phyloP scores from a whole-genome alignment of 2,113 vertebrate genomes.

The Leptodactylus fuscus region DNA sequence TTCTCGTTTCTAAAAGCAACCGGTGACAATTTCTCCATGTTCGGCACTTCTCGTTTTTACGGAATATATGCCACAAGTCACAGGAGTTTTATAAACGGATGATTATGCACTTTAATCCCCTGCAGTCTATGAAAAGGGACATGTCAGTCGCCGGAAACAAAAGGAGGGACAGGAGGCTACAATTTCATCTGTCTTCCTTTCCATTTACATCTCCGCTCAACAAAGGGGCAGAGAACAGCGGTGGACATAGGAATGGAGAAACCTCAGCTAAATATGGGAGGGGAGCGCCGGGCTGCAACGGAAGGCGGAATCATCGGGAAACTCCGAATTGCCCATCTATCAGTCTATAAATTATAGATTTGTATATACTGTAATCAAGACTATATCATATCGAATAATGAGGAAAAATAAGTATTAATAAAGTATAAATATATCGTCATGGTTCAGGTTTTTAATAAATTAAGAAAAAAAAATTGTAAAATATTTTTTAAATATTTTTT shows the following conservation, averaged over 20 bases:
- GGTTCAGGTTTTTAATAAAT: no score
- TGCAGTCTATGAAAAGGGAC: not conserved
- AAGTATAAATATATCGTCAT: no score
- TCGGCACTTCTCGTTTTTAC: not conserved
- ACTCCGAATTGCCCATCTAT: not conserved
- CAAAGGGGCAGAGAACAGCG: not conserved
- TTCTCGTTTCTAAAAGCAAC: not conserved
- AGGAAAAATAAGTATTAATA: no score
- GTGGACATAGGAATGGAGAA: not conserved
- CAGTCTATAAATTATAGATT: not conserved
- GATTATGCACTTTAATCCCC: not conserved
- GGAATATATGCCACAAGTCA: conserved; percentile 17
- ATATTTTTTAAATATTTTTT: no score
- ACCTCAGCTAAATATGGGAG: conserved; percentile 18
- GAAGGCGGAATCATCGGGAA: not conserved
- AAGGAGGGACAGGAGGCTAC: not conserved
- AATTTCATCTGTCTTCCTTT: not conserved
- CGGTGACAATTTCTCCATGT: conserved; percentile 1
- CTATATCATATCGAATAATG: no score
- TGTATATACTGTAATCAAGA: no score
- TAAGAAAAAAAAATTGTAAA: no score
- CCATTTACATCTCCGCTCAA: not conserved
- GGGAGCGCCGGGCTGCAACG: not conserved
- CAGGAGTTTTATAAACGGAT: conserved; percentile 3
- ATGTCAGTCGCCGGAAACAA: not conserved